Percentiles rank a stretch among this genome's conserved stretches.
Evolutionary conservation across 2,888 invertebrate genomes (phyloP).

Genomic region (Leptinotarsa juncta): DNA sequence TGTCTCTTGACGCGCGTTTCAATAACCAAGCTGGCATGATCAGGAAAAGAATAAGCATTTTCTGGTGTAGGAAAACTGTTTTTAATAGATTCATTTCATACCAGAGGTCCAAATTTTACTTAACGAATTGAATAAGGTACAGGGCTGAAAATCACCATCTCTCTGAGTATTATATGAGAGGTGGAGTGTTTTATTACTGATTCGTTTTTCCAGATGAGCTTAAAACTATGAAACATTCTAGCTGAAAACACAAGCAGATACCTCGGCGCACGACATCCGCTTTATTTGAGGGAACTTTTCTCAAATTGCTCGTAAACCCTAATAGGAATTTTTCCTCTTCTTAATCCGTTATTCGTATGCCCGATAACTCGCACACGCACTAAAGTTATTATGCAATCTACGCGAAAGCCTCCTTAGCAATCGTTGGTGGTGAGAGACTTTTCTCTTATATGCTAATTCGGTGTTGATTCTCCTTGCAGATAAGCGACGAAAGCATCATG

Average conservation of each 20-base stretch:
- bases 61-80: no score
- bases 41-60: no score
- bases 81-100: no score
- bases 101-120: no score
- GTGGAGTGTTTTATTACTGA: no score
- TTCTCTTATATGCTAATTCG: constrained; percentile 41
- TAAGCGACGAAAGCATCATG: constrained; percentile 22
- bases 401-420: constrained; percentile 6
- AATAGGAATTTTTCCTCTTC: constrained; percentile 6
- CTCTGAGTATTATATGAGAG: no score
- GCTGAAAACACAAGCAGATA: not conserved
- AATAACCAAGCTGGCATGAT: no score
- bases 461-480: constrained; percentile 32
- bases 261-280: not conserved
- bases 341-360: constrained; percentile 13
- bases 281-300: not conserved
- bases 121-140: no score
- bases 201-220: not conserved
- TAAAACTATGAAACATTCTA: not conserved
- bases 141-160: no score
- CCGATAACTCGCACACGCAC: constrained; percentile 9
- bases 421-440: constrained; percentile 22
- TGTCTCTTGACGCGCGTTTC: no score
- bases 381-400: constrained; percentile 13
- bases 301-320: constrained; percentile 11